Base-by-base conservation (phyloP, 2,888 invertebrate genomes). In the Poecilus cupreus region DNA sequence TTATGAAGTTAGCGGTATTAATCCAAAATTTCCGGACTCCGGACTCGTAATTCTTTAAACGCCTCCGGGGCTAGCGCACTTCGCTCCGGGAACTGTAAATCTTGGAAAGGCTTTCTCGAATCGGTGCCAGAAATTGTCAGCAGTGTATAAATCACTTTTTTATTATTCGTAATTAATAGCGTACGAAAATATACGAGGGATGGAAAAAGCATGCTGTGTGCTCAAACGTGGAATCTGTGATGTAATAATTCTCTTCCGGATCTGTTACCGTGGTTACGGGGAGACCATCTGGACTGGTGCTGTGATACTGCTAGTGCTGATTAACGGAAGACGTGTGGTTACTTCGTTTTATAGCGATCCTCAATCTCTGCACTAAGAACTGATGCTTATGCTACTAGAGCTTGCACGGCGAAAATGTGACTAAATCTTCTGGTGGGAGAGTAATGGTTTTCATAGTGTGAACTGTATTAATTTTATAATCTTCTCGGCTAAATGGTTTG, bases 161-260 rank as follows among this genome's bases (percentile, higher is more conserved):
- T 79, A 70, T 79, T 68, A 79, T 79, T 79, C 79, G 49, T 70
- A 79, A 79, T 79, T 79, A 79, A 79, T 79, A 70, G 79, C 60
- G 2, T 24, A 11, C 8, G n/a, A 60, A 26, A 60, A 60, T 60
- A 60, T 60, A 60, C 32, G 57, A 18, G 64, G 13, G 24, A 24
- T 68, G 64, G 37, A 16, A 26, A 60, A 68, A 37, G 18, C 64
- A 6, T 51, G 51, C 51, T 20, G 64, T 68, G 64, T 68, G 51
- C 18, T 51, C 51, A 18, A 51, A 51, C 51, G 51, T 51, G 18
- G 51, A 51, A 18, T 51, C 51, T 51, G 37, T 22, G 32, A 68
- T 68, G 64, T 68, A 68, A 68, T 68, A 68, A 68, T 37, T 68
- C 64, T 68, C 64, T 68, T 68, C 64, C 64, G 64, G 37, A 37